A percentile compares a stretch with the other conserved stretches of the same genome.
Evolutionary conservation across 2,888 invertebrate genomes (phyloP).

Genomic region (Machimus rusticus): DNA sequence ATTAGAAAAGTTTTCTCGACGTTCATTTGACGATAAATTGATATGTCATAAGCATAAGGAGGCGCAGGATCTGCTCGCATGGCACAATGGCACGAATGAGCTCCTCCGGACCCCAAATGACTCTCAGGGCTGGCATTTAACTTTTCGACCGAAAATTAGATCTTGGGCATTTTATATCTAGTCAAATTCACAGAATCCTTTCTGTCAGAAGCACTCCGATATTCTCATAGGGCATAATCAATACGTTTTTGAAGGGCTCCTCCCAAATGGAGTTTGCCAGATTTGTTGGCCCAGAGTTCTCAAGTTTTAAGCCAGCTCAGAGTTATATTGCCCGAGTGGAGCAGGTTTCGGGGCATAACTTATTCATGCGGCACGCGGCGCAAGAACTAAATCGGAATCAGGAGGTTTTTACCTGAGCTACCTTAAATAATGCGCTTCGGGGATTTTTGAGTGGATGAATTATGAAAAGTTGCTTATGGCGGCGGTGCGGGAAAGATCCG

Average conservation of each 20-base stretch:
- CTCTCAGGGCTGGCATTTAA: neutral
- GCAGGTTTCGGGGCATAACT: neutral
- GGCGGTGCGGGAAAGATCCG: neutral
- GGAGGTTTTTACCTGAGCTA: neutral
- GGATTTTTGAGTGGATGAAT: neutral
- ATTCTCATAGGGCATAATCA: neutral
- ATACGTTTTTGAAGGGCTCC: neutral
- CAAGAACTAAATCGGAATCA: neutral
- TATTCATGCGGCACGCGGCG: neutral
- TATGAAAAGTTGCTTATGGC: neutral
- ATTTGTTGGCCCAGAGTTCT: neutral
- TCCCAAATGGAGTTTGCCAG: neutral
- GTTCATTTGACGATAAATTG: conserved; percentile 24
- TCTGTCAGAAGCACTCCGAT: neutral
- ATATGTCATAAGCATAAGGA: conserved; percentile 26
- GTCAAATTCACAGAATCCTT: conserved; percentile 8
- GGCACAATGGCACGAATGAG: neutral
- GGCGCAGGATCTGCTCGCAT: neutral
- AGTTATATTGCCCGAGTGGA: neutral
- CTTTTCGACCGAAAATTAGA: conserved; percentile 14
- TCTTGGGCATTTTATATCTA: neutral
- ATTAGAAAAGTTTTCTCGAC: neutral
- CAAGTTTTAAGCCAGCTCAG: neutral
- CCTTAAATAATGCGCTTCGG: neutral
- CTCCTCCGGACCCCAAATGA: neutral